Percentiles rank a stretch among this genome's conserved stretches.
Evolutionary conservation across 2,888 invertebrate species (phyloP).

Genomic region (Sesia bembeciformis): DNA sequence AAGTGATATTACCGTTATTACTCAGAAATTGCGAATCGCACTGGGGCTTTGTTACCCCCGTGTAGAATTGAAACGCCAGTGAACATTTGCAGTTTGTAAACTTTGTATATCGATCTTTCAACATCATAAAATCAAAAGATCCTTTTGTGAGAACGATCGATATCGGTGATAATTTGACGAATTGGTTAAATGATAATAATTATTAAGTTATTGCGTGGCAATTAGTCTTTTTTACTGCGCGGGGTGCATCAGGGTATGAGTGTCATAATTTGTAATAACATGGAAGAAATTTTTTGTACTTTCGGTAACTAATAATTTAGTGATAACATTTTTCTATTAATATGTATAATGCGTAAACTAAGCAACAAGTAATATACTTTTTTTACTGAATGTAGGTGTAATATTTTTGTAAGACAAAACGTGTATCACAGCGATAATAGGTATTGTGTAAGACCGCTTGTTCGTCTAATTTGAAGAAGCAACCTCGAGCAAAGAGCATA

Average conservation of each 20-base stretch:
- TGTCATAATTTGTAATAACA: constrained; percentile 68
- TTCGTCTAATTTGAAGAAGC: constrained; percentile 38
- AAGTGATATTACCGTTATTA: constrained; percentile 31
- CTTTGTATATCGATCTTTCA: neutral
- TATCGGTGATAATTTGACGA: constrained; percentile 65
- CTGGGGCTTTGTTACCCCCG: neutral
- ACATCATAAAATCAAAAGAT: neutral
- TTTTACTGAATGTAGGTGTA: constrained; percentile 68
- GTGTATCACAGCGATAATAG: constrained; percentile 75
- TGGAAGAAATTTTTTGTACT: constrained; percentile 60
- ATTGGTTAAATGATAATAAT: constrained; percentile 60
- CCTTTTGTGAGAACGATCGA: constrained; percentile 7
- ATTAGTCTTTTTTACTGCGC: constrained; percentile 59
- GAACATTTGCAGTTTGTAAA: constrained; percentile 1
- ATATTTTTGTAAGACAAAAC: constrained; percentile 65
- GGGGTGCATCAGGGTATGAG: constrained; percentile 75
- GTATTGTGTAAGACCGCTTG: constrained; percentile 45
- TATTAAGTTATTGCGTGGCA: constrained; percentile 67
- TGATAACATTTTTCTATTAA: constrained; percentile 59
- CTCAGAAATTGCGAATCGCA: constrained; percentile 15
- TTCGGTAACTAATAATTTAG: constrained; percentile 68
- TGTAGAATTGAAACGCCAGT: constrained; percentile 1
- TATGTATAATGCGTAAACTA: constrained; percentile 58
- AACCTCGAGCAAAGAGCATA: constrained; percentile 23
- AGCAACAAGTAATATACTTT: constrained; percentile 63